These are phyloP conservation scores for Aporophyla nigra DNA, from an alignment of 2,888 invertebrate species.

Conservation along the genomic window DNA sequence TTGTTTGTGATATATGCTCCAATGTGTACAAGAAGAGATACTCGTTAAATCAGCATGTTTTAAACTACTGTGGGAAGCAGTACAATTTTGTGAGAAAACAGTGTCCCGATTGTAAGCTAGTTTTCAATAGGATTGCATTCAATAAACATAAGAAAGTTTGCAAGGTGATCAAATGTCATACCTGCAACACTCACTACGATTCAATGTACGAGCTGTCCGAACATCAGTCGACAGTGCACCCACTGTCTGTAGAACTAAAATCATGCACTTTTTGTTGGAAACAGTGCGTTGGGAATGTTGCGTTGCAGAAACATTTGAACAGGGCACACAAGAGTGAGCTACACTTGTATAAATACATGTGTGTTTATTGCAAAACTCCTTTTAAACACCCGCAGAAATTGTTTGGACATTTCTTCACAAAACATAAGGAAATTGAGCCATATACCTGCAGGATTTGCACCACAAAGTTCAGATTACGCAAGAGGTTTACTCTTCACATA, in stretches of 20 bases:
- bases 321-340: conserved; percentile 73
- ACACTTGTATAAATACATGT: conserved; percentile 83
- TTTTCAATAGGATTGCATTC: conserved; percentile 47
- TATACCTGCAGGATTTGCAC: conserved; percentile 84
- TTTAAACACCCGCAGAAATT: conserved; percentile 84
- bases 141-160: conserved; percentile 72
- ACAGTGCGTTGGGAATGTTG: conserved; percentile 75
- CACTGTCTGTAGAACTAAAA: conserved; percentile 70
- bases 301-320: conserved; percentile 79
- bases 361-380: conserved; percentile 75
- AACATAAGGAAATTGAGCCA: conserved; percentile 80
- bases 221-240: conserved; percentile 77
- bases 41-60: conserved; percentile 68
- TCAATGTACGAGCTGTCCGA: conserved; percentile 72
- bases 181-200: conserved; percentile 74
- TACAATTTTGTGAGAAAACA: neutral
- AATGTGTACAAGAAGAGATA: conserved; percentile 69
- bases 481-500: conserved; percentile 83
- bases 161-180: conserved; percentile 74
- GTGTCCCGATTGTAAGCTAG: conserved; percentile 73
- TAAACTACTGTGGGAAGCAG: conserved; percentile 23
- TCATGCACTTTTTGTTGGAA: conserved; percentile 79
- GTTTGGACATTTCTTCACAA: conserved; percentile 81
- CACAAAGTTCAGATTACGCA: conserved; percentile 77
- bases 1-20: conserved; percentile 75